Evolutionary conservation across 2,113 vertebrate species (phyloP).

Genomic region (Laterallus jamaicensis): DNA sequence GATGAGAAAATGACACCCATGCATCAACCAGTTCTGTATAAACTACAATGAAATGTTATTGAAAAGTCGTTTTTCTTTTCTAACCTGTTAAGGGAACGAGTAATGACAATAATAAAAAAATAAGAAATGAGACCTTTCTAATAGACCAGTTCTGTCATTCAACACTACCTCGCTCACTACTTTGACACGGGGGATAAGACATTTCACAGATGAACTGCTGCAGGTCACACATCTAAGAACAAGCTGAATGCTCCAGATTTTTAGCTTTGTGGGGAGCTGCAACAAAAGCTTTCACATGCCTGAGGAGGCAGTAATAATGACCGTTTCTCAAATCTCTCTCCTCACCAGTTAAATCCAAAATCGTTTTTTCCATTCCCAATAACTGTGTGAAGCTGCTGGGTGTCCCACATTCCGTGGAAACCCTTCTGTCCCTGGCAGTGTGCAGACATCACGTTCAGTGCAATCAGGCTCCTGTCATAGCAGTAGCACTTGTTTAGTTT

Average conservation of each 20-base stretch:
- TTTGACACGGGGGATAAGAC: not conserved
- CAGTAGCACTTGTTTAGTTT: not conserved
- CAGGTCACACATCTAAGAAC: not conserved
- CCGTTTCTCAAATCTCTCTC: not conserved
- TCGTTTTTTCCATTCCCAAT: not conserved
- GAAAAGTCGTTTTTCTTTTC: constrained; percentile 84
- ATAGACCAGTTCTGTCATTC: constrained; percentile 57
- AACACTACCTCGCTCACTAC: constrained; percentile 1
- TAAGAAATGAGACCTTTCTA: constrained; percentile 79
- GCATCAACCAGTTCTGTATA: constrained; percentile 58
- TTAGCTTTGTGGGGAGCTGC: not conserved
- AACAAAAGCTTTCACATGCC: not conserved
- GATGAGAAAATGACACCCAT: constrained; percentile 38
- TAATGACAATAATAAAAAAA: constrained; percentile 75
- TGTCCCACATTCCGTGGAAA: accelerated
- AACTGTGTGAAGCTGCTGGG: not conserved
- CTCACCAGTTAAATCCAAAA: not conserved
- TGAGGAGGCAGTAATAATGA: not conserved
- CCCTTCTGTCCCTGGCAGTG: not conserved
- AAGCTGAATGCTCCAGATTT: not conserved
- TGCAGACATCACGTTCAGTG: accelerated
- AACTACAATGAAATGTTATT: constrained; percentile 73
- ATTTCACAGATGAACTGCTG: not conserved
- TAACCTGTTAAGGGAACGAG: constrained; percentile 82
- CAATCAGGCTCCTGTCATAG: not conserved